phyloP scores from a whole-genome alignment of 2,888 invertebrate genomes.

The Nasonia oneida region DNA sequence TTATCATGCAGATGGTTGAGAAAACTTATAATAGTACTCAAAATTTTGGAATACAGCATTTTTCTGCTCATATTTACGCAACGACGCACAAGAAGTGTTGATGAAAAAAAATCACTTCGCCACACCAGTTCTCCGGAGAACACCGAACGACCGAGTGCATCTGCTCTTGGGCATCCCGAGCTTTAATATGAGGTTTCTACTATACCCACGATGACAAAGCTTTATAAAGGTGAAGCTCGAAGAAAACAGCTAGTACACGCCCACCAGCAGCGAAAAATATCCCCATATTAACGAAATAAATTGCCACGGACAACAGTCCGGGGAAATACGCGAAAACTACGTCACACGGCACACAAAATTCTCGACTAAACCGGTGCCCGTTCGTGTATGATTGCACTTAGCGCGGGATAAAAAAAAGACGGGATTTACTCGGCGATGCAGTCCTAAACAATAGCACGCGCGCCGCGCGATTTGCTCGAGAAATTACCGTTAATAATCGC shows the following conservation, averaged over 20 bases:
- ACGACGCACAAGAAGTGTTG: neutral
- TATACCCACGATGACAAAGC: too few species aligned
- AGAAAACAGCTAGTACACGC: neutral
- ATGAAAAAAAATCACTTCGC: neutral
- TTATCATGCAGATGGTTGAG: neutral
- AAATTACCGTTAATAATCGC: conserved; percentile 33
- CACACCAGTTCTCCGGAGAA: neutral
- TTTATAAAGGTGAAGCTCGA: too few species aligned
- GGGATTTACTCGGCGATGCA: neutral
- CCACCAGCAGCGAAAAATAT: neutral
- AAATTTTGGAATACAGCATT: neutral
- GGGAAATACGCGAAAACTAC: neutral
- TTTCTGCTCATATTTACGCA: neutral
- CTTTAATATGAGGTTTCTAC: neutral
- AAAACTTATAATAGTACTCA: neutral
- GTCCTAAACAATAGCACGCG: conserved; percentile 10
- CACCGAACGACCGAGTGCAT: neutral
- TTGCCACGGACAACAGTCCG: conserved; percentile 18
- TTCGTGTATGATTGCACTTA: conserved; percentile 44
- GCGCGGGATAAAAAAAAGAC: conserved; percentile 37
- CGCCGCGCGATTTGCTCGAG: neutral
- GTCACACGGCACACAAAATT: conserved; percentile 24
- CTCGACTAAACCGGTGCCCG: neutral
- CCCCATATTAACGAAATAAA: neutral
- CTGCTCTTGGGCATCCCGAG: too few species aligned